A percentile compares a stretch with the other conserved stretches of the same genome.
Evolutionary conservation across 2,113 vertebrate species (phyloP).

Genomic region (Varanus salvator): DNA sequence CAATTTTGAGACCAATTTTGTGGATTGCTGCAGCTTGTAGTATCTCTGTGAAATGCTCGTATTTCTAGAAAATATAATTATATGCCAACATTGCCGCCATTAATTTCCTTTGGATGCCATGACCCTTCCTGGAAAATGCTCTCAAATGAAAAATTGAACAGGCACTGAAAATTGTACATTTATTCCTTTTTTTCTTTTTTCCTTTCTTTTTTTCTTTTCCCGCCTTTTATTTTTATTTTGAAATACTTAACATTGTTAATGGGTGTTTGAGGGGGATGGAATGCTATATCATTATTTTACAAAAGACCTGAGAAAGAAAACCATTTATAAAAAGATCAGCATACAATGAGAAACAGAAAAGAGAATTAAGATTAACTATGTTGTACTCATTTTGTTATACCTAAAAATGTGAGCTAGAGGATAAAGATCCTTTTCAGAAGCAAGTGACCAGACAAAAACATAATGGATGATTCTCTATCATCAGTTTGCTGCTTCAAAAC

Average conservation of each 20-base stretch:
- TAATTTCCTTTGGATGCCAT: conserved; percentile 16
- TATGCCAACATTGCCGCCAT: conserved; percentile 5
- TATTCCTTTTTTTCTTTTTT: not conserved
- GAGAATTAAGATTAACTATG: not conserved
- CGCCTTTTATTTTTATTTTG: too few species aligned
- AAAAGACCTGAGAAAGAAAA: not conserved
- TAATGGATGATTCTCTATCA: not conserved
- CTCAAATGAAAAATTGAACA: not conserved
- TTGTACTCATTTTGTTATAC: not conserved
- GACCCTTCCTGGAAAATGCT: not conserved
- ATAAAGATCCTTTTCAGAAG: not conserved
- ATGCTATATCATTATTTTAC: not conserved
- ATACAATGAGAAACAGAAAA: not conserved
- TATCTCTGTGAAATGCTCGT: not conserved
- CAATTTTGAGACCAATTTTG: conserved; percentile 21
- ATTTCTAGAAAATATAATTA: conserved; percentile 30
- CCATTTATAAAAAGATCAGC: not conserved
- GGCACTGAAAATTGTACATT: not conserved
- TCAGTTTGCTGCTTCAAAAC: not conserved
- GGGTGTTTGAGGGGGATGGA: not conserved
- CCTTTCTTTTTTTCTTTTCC: too few species aligned
- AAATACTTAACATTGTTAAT: not conserved
- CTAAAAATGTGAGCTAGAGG: not conserved
- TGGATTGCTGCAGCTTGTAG: conserved; percentile 7
- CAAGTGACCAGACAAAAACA: not conserved